A percentile compares a stretch with the other conserved stretches of the same genome.
phyloP scores from a whole-genome alignment of 2,797 vertebrate genomes.

The Aplochiton taeniatus region DNA sequence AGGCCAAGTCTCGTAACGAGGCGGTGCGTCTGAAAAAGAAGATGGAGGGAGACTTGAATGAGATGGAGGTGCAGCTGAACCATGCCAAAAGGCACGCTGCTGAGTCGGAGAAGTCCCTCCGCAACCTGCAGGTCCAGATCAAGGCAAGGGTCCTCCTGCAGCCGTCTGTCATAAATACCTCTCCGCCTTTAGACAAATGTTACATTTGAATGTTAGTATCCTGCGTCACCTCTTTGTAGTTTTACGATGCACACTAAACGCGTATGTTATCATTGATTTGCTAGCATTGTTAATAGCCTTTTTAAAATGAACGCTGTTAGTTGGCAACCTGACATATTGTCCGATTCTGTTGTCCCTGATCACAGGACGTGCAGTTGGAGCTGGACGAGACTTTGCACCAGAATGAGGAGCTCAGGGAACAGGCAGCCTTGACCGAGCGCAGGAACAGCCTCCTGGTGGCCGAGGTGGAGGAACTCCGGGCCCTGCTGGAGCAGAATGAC shows the following conservation, averaged over 20 bases:
- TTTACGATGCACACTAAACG: too few species aligned
- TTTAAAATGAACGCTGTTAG: too few species aligned
- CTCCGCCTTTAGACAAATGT: not conserved
- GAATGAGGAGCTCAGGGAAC: conserved; percentile 87
- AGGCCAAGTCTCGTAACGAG: conserved; percentile 88
- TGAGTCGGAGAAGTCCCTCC: conserved; percentile 84
- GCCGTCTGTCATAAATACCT: not conserved
- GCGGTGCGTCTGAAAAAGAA: conserved; percentile 89
- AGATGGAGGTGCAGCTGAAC: conserved; percentile 92
- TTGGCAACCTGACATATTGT: not conserved
- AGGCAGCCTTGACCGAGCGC: conserved; percentile 83
- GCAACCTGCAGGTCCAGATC: conserved; percentile 86
- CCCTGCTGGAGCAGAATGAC: conserved; percentile 85
- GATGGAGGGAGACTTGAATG: conserved; percentile 93
- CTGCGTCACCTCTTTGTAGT: too few species aligned
- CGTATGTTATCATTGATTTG: too few species aligned
- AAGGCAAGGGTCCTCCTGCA: conserved; percentile 74
- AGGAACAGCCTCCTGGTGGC: conserved; percentile 82
- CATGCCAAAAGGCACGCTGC: conserved; percentile 85
- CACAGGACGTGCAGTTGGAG: conserved; percentile 86
- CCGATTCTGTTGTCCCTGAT: not conserved
- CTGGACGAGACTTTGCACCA: conserved; percentile 83
- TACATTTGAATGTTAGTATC: too few species aligned
- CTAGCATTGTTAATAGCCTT: too few species aligned
- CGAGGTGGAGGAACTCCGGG: conserved; percentile 88